Evolutionary conservation across 1,140 invertebrate species (phyloP), one percentile per base, ranked within the genome.

Genomic region (Danaus melanippus): DNA sequence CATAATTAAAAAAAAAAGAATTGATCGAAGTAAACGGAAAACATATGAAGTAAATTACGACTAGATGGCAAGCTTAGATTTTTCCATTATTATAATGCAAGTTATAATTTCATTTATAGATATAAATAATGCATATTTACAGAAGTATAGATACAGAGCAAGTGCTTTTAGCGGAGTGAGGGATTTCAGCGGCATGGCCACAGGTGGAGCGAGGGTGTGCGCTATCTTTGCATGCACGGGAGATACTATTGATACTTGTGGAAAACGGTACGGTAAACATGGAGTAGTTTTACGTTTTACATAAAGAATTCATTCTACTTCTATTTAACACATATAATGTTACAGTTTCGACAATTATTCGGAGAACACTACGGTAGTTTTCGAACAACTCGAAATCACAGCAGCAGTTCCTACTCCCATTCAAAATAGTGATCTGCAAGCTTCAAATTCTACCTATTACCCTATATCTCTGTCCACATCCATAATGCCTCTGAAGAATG

Each of bases 91-190:
- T n/a, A n/a, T n/a, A n/a, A n/a, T n/a, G n/a, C n/a, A n/a, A n/a
- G n/a, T n/a, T n/a, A n/a, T n/a, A 55, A 52, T 46, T 47, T 54
- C 32, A 6, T 32, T 60, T 10, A 39, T 53, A 43, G 46, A 39
- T 32, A 39, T 56, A 21, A 1, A 40, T 9, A 15, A 50, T 48
- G 17, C 46, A 10, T 42, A 4, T 51, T 49, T 62, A 43, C 54
- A 84, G 80, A 21, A 62, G 9, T 85, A 85, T 49, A 67, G 56
- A 47, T 85, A 85, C 42, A 67, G 71, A 60, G 82, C 77, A 1
- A 64, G 59, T 0, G 79, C 69, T 0, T 83, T 83, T 21, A 69
- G 66, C 46, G 82, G 79, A 3, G 74, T 80, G 0, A 58, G 82
- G 0, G 71, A 64, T 7, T 82, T 71, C 49, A 60, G 54, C 8